phyloP scores from a whole-genome alignment of 2,888 invertebrate species.

The Ormia ochracea region DNA sequence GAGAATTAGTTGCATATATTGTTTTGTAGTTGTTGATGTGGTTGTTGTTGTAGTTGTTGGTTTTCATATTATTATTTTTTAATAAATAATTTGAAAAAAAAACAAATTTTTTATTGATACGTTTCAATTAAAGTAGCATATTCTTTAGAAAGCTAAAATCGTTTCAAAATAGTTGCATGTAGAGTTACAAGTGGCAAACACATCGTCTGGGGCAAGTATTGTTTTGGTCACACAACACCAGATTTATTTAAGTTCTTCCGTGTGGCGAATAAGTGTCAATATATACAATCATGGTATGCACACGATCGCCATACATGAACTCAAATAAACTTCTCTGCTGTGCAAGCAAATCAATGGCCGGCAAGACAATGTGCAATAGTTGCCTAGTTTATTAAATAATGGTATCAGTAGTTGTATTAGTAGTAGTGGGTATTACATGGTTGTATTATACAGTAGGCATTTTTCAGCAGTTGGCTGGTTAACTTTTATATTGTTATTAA shows the following conservation, averaged over 20 bases:
- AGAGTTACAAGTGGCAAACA: slow-evolving; percentile 52
- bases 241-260: neutral
- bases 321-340: neutral
- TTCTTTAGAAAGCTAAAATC: slow-evolving; percentile 58
- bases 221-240: neutral
- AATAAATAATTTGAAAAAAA: slow-evolving; percentile 18
- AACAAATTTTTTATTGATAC: slow-evolving; percentile 20
- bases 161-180: slow-evolving; percentile 59
- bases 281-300: neutral
- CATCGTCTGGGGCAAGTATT: neutral
- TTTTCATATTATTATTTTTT: slow-evolving; percentile 27
- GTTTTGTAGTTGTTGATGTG: slow-evolving; percentile 61
- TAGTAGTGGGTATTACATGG: neutral
- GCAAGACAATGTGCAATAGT: neutral
- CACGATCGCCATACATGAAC: neutral
- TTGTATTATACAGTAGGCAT: slow-evolving; percentile 17
- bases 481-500: neutral
- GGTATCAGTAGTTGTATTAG: slow-evolving; percentile 63
- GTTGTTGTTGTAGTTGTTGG: slow-evolving; percentile 61
- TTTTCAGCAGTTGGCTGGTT: neutral
- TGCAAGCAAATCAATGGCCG: neutral
- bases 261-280: neutral
- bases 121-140: slow-evolving; percentile 13
- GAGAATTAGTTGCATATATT: slow-evolving; percentile 59
- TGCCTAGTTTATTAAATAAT: slow-evolving; percentile 53